phyloP scores from a whole-genome alignment of 2,797 vertebrate species.

The Perdix hodgsoniae region DNA sequence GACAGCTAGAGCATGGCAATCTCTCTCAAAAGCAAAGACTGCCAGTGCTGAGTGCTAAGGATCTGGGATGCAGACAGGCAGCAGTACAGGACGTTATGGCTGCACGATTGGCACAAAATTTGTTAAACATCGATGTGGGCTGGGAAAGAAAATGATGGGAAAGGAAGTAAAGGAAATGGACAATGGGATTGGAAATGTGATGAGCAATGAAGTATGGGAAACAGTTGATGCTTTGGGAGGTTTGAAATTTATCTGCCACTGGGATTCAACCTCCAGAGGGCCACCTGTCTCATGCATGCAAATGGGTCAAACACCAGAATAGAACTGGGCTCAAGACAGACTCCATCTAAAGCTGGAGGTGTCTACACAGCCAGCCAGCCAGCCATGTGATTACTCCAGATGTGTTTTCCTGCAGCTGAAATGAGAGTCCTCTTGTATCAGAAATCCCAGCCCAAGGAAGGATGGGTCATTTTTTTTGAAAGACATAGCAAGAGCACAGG shows the following conservation, averaged over 20 bases:
- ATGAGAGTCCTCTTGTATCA: neutral
- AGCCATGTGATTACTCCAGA: neutral
- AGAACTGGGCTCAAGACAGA: neutral
- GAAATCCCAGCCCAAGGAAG: rapidly evolving
- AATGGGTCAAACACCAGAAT: neutral
- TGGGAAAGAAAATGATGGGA: neutral
- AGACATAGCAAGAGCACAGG: neutral
- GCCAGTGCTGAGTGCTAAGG: neutral
- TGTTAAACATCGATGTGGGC: neutral
- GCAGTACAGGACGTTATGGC: neutral
- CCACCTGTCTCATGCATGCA: neutral
- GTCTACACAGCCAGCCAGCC: neutral
- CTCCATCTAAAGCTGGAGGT: neutral
- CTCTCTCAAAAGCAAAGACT: neutral
- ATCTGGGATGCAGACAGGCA: neutral
- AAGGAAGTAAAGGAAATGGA: neutral
- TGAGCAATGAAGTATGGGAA: neutral
- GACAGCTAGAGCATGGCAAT: neutral
- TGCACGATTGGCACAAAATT: neutral
- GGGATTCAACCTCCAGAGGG: neutral
- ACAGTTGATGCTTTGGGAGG: neutral
- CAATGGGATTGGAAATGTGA: neutral
- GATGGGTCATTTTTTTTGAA: neutral
- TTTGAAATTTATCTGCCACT: neutral
- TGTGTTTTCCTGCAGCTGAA: neutral